Evolutionary conservation across 2,113 vertebrate species (phyloP).

Genomic region (Ctenodactylus gundi): DNA sequence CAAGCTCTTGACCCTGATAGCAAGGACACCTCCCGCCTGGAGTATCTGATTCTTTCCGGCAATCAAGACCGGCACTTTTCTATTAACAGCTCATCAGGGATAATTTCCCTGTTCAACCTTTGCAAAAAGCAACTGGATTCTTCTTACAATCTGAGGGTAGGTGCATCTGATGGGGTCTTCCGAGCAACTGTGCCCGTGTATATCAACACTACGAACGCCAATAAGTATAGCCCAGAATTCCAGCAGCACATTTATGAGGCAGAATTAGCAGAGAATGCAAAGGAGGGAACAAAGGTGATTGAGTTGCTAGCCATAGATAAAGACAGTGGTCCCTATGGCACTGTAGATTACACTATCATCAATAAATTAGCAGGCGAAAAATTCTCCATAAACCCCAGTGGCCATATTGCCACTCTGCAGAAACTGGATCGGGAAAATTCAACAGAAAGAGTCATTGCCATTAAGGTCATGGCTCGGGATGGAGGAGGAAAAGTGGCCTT

Average conservation of each 20-base stretch:
- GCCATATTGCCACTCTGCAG: slow-evolving; percentile 91
- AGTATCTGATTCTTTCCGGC: slow-evolving; percentile 95
- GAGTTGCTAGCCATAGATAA: slow-evolving; percentile 92
- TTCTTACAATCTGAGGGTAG: slow-evolving; percentile 92
- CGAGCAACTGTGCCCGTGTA: slow-evolving; percentile 93
- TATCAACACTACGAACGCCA: slow-evolving; percentile 94
- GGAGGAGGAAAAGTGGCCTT: slow-evolving; percentile 95
- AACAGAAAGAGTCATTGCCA: slow-evolving; percentile 93
- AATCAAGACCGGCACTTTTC: slow-evolving; percentile 94
- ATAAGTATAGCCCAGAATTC: slow-evolving; percentile 93
- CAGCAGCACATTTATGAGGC: slow-evolving; percentile 93
- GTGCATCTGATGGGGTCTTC: slow-evolving; percentile 96
- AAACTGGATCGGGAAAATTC: slow-evolving; percentile 96
- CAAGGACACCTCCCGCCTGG: slow-evolving; percentile 86
- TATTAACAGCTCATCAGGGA: slow-evolving; percentile 94
- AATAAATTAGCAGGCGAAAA: slow-evolving; percentile 96
- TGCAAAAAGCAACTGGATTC: slow-evolving; percentile 92
- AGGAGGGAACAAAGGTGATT: slow-evolving; percentile 95
- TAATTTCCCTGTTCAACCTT: slow-evolving; percentile 95
- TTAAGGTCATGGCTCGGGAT: slow-evolving; percentile 98
- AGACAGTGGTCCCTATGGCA: slow-evolving; percentile 94
- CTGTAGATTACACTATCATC: slow-evolving; percentile 96
- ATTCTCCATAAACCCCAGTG: slow-evolving; percentile 90
- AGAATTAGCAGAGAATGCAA: slow-evolving; percentile 95
- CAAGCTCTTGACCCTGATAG: slow-evolving; percentile 94